These are phyloP conservation scores for Mongoloraphidia duomilia DNA, from an alignment of 2,888 invertebrate species.

Conservation along the genomic window DNA sequence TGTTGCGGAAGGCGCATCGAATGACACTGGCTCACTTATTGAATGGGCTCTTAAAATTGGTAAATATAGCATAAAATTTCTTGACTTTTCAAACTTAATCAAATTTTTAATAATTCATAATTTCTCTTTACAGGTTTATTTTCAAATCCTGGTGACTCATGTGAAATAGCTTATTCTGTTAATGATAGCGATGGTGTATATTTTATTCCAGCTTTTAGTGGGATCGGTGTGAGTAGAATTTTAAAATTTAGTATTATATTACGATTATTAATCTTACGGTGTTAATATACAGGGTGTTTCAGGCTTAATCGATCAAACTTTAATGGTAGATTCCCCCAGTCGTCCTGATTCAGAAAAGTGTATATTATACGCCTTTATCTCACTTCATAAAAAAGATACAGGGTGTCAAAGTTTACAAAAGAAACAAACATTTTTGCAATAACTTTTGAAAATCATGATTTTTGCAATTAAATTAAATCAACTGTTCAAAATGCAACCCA, in stretches of 20 bases:
- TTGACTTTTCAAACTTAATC: neutral
- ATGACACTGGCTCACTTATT: conserved; percentile 78
- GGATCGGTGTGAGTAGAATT: conserved; percentile 51
- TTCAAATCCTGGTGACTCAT: conserved; percentile 46
- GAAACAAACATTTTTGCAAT: too few species aligned
- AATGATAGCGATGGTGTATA: conserved; percentile 60
- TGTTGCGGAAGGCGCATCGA: conserved; percentile 73
- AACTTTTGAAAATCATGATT: too few species aligned
- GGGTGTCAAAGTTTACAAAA: too few species aligned
- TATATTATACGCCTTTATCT: too few species aligned
- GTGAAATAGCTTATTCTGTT: conserved; percentile 51
- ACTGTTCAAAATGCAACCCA: too few species aligned
- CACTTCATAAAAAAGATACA: too few species aligned
- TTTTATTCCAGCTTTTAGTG: conserved; percentile 83
- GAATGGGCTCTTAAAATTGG: conserved; percentile 70
- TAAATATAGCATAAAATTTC: conserved; percentile 21
- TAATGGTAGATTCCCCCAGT: too few species aligned
- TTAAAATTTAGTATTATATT: neutral
- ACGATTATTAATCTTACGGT: too few species aligned
- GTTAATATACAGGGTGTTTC: too few species aligned
- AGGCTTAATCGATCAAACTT: too few species aligned
- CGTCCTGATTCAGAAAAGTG: too few species aligned
- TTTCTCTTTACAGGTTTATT: conserved; percentile 40
- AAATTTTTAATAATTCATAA: neutral
- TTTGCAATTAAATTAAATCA: too few species aligned